Percentiles rank a stretch among this genome's conserved stretches.
These are phyloP conservation scores for Piliocolobus tephrosceles DNA, from an alignment of 2,113 vertebrate genomes.

Conservation along the genomic window DNA sequence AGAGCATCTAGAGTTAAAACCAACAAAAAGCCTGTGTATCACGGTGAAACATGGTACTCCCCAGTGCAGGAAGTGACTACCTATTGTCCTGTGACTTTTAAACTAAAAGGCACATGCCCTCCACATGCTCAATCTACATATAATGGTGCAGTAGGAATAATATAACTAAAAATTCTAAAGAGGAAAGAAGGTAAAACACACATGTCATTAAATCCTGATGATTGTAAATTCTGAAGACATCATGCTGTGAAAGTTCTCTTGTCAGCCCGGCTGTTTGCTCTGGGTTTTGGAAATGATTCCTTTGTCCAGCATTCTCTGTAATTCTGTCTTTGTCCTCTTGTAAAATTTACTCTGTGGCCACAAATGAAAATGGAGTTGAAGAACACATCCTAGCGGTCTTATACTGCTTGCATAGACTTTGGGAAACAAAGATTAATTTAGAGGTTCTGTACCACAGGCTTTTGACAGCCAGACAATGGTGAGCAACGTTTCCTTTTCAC, in stretches of 20 bases:
- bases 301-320: not conserved
- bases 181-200: not conserved
- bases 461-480: not conserved
- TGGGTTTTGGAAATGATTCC: not conserved
- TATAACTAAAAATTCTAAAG: not conserved
- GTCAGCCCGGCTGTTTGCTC: not conserved
- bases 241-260: not conserved
- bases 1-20: not conserved
- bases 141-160: not conserved
- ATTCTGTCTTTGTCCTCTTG: not conserved
- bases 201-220: not conserved
- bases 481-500: not conserved
- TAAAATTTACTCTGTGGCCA: not conserved
- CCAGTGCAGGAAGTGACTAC: not conserved
- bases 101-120: not conserved
- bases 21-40: not conserved
- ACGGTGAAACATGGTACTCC: not conserved
- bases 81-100: not conserved
- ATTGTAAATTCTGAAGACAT: not conserved
- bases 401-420: not conserved
- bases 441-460: not conserved
- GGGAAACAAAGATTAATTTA: not conserved
- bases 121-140: not conserved
- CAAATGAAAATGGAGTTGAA: not conserved
- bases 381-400: not conserved